These are phyloP conservation scores for Neosilurus mollespiculum DNA, from an alignment of 2,797 vertebrate genomes.

Conservation along the genomic window DNA sequence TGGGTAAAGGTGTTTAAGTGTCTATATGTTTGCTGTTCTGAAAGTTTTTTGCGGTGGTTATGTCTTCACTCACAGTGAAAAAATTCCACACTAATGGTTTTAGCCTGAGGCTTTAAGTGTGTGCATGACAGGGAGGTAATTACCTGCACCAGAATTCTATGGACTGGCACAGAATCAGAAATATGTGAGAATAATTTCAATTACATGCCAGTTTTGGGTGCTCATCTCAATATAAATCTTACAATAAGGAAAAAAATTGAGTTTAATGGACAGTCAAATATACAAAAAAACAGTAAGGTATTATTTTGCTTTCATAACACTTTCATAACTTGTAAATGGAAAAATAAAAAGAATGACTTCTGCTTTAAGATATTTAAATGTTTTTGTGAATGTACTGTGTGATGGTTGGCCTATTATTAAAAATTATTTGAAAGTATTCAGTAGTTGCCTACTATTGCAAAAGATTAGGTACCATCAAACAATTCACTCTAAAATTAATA, in stretches of 20 bases:
- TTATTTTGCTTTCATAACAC: slow-evolving; percentile 17
- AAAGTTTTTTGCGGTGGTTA: too few species aligned
- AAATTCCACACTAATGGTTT: too few species aligned
- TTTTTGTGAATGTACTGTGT: slow-evolving; percentile 6
- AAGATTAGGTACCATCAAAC: slow-evolving; percentile 15
- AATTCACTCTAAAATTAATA: not conserved
- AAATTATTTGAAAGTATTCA: not conserved
- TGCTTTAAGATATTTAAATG: not conserved
- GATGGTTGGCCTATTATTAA: not conserved
- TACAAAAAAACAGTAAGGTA: slow-evolving; percentile 1
- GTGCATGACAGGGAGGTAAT: too few species aligned
- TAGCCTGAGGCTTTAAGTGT: too few species aligned
- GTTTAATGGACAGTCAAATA: slow-evolving; percentile 11
- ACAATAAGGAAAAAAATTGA: not conserved
- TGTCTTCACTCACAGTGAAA: too few species aligned
- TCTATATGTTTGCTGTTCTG: too few species aligned
- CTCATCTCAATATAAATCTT: not conserved
- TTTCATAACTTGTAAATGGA: not conserved
- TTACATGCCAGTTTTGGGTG: not conserved
- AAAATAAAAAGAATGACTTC: not conserved
- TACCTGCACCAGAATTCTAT: too few species aligned
- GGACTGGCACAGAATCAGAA: not conserved
- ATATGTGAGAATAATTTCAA: not conserved
- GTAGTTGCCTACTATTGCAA: not conserved
- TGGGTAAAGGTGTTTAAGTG: too few species aligned